Percentiles rank a stretch among this genome's conserved stretches.
Conservation (phyloP, 2,888 invertebrate species). For the Punctoribates punctum region DNA sequence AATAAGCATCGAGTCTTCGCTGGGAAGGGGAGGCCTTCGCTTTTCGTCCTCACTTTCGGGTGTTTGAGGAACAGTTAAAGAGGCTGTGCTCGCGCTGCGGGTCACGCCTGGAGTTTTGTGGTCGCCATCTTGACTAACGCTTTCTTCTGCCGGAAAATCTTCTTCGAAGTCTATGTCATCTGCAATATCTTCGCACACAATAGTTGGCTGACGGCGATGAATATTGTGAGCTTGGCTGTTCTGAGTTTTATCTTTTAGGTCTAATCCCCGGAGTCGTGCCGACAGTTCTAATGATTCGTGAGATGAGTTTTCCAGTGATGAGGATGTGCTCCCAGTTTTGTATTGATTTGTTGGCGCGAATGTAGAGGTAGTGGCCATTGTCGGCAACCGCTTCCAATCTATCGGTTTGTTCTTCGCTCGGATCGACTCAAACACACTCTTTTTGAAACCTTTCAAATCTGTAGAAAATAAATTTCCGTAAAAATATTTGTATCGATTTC, state of each 20-base stretch:
- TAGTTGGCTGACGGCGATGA: conserved; percentile 37
- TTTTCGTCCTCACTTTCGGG: conserved; percentile 3
- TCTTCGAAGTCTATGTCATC: conserved; percentile 30
- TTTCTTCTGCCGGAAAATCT: neutral
- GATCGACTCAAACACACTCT: neutral
- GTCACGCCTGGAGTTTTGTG: neutral
- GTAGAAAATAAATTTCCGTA: too few relatives aligned
- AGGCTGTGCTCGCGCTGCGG: conserved; percentile 30
- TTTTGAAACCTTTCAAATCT: neutral
- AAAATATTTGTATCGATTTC: too few relatives aligned
- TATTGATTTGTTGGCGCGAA: neutral
- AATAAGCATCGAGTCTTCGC: neutral
- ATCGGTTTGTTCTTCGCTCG: neutral
- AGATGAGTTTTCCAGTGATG: neutral
- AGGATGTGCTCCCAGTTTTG: neutral
- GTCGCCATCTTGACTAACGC: neutral
- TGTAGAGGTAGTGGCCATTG: conserved; percentile 2
- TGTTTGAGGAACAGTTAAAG: conserved; percentile 14
- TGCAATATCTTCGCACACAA: conserved; percentile 38
- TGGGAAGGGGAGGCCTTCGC: conserved; percentile 25
- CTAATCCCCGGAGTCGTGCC: neutral
- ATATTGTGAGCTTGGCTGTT: neutral
- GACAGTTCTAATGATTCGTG: neutral
- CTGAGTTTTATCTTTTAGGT: neutral
- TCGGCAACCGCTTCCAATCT: neutral